Evolutionary conservation across 2,797 vertebrate genomes (phyloP).

Genomic region (Tinamus major): DNA sequence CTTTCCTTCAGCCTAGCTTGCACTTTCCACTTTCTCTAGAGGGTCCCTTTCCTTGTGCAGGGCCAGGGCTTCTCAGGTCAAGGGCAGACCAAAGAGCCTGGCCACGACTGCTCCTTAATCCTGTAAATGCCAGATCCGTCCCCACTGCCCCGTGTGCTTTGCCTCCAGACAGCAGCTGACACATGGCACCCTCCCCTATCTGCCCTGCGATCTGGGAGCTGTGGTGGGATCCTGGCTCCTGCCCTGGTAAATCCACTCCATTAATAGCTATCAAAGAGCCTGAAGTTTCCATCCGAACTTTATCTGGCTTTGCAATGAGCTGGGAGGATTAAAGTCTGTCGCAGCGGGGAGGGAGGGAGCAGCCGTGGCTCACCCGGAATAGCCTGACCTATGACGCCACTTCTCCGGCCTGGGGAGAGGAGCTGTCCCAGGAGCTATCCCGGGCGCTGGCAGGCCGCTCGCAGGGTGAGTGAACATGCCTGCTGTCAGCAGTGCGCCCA

Average conservation of each 20-base stretch:
- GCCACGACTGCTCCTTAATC: not conserved
- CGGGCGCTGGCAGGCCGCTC: slow-evolving; percentile 44
- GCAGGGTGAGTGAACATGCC: not conserved
- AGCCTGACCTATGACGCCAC: slow-evolving; percentile 65
- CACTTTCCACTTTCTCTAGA: not conserved
- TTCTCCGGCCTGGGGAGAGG: slow-evolving; percentile 11
- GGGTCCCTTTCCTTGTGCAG: not conserved
- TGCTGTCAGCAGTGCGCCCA: slow-evolving; percentile 17
- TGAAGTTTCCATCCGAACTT: slow-evolving; percentile 67
- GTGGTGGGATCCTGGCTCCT: not conserved
- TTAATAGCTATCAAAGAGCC: slow-evolving; percentile 71
- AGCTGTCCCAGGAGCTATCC: slow-evolving; percentile 25
- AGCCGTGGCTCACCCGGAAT: slow-evolving; percentile 41
- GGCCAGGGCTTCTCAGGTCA: not conserved
- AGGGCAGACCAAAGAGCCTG: slow-evolving; percentile 28
- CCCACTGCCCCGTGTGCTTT: not conserved
- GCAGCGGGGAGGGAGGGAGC: slow-evolving; percentile 21
- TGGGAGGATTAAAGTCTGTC: slow-evolving; percentile 32
- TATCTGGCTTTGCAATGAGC: slow-evolving; percentile 69
- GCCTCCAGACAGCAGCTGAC: slow-evolving; percentile 47
- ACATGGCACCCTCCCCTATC: not conserved
- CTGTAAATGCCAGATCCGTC: slow-evolving; percentile 34
- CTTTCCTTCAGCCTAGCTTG: not conserved
- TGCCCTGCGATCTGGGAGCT: not conserved
- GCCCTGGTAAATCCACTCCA: slow-evolving; percentile 59